phyloP scores from a whole-genome alignment of 2,888 invertebrate species.

The Dynastes hyllus region DNA sequence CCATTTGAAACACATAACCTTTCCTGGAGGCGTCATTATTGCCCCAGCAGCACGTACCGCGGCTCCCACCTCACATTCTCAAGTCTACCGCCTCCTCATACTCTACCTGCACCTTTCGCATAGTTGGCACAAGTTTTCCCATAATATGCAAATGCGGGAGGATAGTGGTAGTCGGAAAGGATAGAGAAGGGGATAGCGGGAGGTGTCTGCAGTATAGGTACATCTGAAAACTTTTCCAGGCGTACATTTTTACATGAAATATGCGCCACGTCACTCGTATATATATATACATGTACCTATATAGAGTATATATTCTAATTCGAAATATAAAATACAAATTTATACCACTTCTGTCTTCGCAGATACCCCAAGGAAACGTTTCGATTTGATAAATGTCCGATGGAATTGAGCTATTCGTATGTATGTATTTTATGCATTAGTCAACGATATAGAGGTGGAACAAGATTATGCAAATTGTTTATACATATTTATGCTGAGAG shows the following conservation, averaged over 20 bases:
- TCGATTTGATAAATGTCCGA: slow-evolving; percentile 72
- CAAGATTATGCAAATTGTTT: too few species aligned
- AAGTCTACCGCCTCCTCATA: slow-evolving; percentile 18
- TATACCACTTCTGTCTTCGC: slow-evolving; percentile 64
- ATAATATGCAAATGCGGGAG: slow-evolving; percentile 68
- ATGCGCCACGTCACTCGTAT: slow-evolving; percentile 69
- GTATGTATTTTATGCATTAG: too few species aligned
- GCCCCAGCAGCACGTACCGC: background rate
- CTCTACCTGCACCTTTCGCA: slow-evolving; percentile 37
- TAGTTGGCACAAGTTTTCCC: slow-evolving; percentile 64
- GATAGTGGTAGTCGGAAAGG: background rate
- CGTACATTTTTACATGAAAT: slow-evolving; percentile 70
- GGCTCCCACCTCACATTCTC: background rate
- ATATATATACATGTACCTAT: background rate
- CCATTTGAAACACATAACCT: background rate
- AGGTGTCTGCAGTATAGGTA: slow-evolving; percentile 40
- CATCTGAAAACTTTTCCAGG: slow-evolving; percentile 65
- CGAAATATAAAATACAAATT: slow-evolving; percentile 73
- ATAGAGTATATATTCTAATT: slow-evolving; percentile 70
- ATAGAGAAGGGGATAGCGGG: background rate
- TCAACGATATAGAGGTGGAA: too few species aligned
- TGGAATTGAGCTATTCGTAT: slow-evolving; percentile 55
- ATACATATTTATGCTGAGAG: too few species aligned
- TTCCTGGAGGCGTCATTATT: background rate
- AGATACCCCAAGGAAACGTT: slow-evolving; percentile 68